Conservation (phyloP, 92 coral and sea anemone genomes). For the Actinernus sp. region DNA sequence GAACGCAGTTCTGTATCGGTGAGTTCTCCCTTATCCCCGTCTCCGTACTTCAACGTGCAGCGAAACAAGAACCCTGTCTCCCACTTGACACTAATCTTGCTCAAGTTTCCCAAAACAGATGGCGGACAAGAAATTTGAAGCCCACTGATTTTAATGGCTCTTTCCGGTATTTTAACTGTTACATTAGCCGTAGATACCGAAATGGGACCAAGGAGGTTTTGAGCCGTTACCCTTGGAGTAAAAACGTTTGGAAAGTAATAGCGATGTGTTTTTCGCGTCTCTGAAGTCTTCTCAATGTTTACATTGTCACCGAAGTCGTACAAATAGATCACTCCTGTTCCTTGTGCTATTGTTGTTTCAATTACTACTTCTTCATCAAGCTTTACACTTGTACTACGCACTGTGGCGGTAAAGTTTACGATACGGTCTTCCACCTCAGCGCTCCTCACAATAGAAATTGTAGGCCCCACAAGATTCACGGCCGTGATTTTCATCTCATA, state of each 20-base stretch:
- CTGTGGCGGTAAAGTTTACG: constrained; percentile 30
- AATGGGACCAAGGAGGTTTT: constrained; percentile 33
- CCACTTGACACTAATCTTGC: constrained; percentile 47
- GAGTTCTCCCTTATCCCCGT: not conserved
- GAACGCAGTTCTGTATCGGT: constrained; percentile 36
- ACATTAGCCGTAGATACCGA: not conserved
- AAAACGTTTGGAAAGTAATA: constrained; percentile 47
- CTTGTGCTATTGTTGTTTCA: constrained; percentile 17
- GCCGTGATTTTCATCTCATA: constrained; percentile 55
- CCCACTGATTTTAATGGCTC: constrained; percentile 54
- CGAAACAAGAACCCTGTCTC: constrained; percentile 60
- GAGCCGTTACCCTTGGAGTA: constrained; percentile 46
- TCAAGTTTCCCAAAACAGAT: constrained; percentile 52
- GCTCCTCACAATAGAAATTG: not conserved
- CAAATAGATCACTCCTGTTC: constrained; percentile 40
- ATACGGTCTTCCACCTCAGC: constrained; percentile 72
- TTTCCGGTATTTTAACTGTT: constrained; percentile 21
- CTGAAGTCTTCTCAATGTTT: constrained; percentile 1
- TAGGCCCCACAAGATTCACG: constrained; percentile 55
- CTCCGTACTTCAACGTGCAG: constrained; percentile 68
- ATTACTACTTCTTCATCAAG: constrained; percentile 29
- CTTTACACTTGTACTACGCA: not conserved
- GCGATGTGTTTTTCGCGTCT: constrained; percentile 14
- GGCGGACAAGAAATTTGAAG: constrained; percentile 60
- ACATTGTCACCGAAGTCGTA: constrained; percentile 74